These are phyloP conservation scores for Pachypeltis micranthus DNA, from an alignment of 1,140 invertebrate genomes.

Conservation along the genomic window DNA sequence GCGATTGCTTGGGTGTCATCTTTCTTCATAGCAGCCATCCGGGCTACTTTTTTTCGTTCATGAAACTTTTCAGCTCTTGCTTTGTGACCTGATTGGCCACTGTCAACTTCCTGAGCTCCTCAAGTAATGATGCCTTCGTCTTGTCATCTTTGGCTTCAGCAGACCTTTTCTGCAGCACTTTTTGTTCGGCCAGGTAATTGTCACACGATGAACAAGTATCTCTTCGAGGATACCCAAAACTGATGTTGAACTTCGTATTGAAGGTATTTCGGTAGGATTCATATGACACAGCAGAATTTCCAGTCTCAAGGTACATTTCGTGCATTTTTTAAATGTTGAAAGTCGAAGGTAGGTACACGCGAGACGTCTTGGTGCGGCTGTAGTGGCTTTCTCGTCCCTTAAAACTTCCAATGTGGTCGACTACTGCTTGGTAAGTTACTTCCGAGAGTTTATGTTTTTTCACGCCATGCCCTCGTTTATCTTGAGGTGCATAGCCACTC, in stretches of 20 bases:
- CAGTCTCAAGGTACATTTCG: neutral
- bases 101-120: neutral
- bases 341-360: neutral
- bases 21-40: conserved; percentile 1
- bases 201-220: conserved; percentile 18
- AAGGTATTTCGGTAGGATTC: conserved; percentile 8
- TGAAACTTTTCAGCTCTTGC: conserved; percentile 21
- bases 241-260: conserved; percentile 15
- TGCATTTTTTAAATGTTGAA: neutral
- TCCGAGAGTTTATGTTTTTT: too few species aligned
- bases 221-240: conserved; percentile 18
- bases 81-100: conserved; percentile 10
- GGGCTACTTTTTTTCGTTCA: neutral
- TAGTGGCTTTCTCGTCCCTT: too few species aligned
- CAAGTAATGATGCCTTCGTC: neutral
- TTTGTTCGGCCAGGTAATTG: neutral
- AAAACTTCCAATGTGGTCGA: too few species aligned
- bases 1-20: conserved; percentile 18
- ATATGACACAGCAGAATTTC: neutral
- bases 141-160: neutral
- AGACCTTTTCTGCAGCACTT: neutral
- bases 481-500: too few species aligned
- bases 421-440: too few species aligned
- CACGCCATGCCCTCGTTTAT: too few species aligned
- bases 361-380: too few species aligned